These are phyloP conservation scores for Cantharis rufa DNA, from an alignment of 2,888 invertebrate species.

Conservation along the genomic window DNA sequence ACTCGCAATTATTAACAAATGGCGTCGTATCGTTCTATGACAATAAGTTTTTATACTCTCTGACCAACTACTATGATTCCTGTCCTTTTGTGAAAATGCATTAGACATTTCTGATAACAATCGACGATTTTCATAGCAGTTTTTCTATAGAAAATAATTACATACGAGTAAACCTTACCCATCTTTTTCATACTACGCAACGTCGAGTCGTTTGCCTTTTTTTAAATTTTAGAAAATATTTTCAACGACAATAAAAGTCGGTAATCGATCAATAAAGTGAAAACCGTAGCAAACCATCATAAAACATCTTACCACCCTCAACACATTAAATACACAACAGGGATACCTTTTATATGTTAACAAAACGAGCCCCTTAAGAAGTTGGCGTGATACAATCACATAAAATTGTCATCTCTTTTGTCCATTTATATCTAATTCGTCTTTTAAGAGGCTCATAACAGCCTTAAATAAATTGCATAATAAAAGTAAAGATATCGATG, in stretches of 20 bases:
- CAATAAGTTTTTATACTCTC: constrained; percentile 31
- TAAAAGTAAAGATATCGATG: constrained; percentile 31
- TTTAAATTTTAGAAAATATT: background rate
- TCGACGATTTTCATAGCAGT: constrained; percentile 21
- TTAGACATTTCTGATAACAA: constrained; percentile 30
- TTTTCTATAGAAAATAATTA: constrained; percentile 16
- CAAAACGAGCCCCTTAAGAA: constrained; percentile 27
- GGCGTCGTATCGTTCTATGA: constrained; percentile 23
- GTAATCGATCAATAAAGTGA: constrained; percentile 5
- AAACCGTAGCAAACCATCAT: constrained; percentile 6
- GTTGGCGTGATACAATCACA: constrained; percentile 32
- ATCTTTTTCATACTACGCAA: background rate
- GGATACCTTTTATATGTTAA: constrained; percentile 8
- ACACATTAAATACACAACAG: constrained; percentile 7
- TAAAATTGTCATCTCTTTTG: constrained; percentile 16
- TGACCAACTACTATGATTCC: constrained; percentile 30
- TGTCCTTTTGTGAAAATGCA: constrained; percentile 24
- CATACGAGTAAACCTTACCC: background rate
- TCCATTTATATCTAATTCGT: constrained; percentile 9
- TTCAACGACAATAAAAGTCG: background rate
- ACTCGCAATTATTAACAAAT: constrained; percentile 25
- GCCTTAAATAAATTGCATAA: constrained; percentile 18
- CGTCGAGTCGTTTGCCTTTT: background rate
- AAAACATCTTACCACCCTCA: constrained; percentile 8
- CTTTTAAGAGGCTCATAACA: constrained; percentile 12